Evolutionary conservation across 2,888 invertebrate genomes (phyloP), one percentile per base, ranked within the genome.

Genomic region (Mongoloraphidia duomilia): DNA sequence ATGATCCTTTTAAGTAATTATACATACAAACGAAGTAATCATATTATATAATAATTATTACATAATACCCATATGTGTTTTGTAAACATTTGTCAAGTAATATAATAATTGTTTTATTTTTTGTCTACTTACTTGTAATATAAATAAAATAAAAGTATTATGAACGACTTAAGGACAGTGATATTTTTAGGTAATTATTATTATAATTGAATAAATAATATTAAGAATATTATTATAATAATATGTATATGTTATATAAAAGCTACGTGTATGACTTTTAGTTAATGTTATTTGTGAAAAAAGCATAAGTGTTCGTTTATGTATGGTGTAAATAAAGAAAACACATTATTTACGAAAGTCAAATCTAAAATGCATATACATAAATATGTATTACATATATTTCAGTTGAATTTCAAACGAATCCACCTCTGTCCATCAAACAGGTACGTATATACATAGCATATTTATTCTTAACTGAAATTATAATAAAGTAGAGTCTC

Each of bases 21-120:
- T 50, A 50, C 44, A 50, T 50, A 50, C 47, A 47, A 63, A 66
- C 65, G 66, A 64, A 64, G 65, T 61, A 63, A 64, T 61, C 62
- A 56, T 57, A 55, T 46, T 49, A 52, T 46, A 39, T 39, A 14
- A 39, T 14, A 14, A 39, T 48, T 48, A 51, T 44, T 45, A 38
- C 48, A 44, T 46, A 48, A 49, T 49, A 51, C 46, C 49, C 48
- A 41, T 52, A 50, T 49, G 50, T 50, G 52, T 52, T 52, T 50
- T 52, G 46, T 52, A 52, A 52, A 50, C 49, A 52, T 52, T 52
- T 47, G 26, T 52, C 50, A 47, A 53, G 53, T 46, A 13, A 37
- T 37, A 35, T 46, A 38, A 17, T 52, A 46, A 42, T 49, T 51
- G 48, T 35, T 44, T 46, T 38, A 44, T 39, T 39, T 49, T 41